Base-by-base conservation (phyloP, 2,888 invertebrate genomes). In the Theristus sp. region DNA sequence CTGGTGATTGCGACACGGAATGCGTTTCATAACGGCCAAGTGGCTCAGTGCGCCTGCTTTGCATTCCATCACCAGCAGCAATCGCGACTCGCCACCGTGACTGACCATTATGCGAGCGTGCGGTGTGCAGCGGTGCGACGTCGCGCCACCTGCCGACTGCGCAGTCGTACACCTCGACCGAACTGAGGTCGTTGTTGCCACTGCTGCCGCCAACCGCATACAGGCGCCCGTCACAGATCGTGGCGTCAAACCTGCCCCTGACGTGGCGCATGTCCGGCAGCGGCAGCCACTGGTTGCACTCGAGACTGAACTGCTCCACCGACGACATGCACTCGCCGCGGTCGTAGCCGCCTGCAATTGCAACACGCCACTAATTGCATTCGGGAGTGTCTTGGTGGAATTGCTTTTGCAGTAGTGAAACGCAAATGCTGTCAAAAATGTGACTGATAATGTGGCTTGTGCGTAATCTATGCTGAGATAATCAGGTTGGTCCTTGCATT, bases 171-270 rank as follows among this genome's bases (percentile, higher is more conserved):
- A 80, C 80, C 73, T 86, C 85, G 1, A 82, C 82, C 0, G 83
- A 83, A 67, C 83, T 83, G 67, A 89, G 79, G 74, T 89, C 89
- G 20, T 82, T 81, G 64, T 84, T 83, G 0, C 89, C 89, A 76
- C 88, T 86, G 68, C 85, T 85, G 47, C 79, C 78, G n/a, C 87
- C 88, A 57, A 86, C 79, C 47, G 84, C 86, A 62, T 68, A 72
- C 27, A 72, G 61, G 59, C 67, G 66, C 65, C 80, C 82, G 56
- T 80, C 78, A 20, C 85, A 77, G 49, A 83, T 81, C 24, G 84
- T 84, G 47, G 85, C 83, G 68, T 85, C 84, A 76, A 87, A 86
- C 30, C 89, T 80, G 0, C 87, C 88, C 62, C 89, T 79, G 61
- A 84, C 82, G 64, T 82, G 81, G 60, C 80, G 80, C 87, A 89